Evolutionary conservation across 2,113 vertebrate genomes (phyloP).

Genomic region (Narcine bancroftii): DNA sequence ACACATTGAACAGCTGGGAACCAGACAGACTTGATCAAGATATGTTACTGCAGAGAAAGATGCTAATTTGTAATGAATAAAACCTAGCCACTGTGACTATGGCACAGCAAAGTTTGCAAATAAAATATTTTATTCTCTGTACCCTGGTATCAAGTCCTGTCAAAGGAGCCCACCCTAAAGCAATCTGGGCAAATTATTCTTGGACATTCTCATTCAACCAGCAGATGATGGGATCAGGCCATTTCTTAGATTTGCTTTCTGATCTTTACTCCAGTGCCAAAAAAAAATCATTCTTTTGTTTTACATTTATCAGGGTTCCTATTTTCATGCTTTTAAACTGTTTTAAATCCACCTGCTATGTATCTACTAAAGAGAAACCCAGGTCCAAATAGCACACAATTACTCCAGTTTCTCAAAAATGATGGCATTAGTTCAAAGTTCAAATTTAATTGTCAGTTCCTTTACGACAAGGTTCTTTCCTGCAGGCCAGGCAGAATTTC

Average conservation of each 20-base stretch:
- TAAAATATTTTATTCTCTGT: background rate
- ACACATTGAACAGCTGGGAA: background rate
- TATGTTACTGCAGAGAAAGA: background rate
- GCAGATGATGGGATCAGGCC: background rate
- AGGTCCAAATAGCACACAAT: too few relatives aligned
- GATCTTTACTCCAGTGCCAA: background rate
- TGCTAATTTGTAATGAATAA: background rate
- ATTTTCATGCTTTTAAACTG: background rate
- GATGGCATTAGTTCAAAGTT: too few relatives aligned
- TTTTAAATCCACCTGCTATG: too few relatives aligned
- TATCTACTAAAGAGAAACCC: too few relatives aligned
- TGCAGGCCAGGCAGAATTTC: too few relatives aligned
- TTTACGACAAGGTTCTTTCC: too few relatives aligned
- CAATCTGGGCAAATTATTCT: background rate
- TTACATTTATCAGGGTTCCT: background rate
- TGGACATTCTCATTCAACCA: background rate
- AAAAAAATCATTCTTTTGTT: background rate
- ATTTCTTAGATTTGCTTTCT: background rate
- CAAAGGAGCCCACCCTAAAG: background rate
- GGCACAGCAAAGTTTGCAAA: background rate
- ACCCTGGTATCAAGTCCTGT: background rate
- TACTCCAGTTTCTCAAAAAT: too few relatives aligned
- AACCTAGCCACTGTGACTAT: background rate
- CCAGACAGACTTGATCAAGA: background rate
- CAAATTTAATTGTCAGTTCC: too few relatives aligned